Conservation (phyloP, 2,888 invertebrate species). For the Hipparchia semele region DNA sequence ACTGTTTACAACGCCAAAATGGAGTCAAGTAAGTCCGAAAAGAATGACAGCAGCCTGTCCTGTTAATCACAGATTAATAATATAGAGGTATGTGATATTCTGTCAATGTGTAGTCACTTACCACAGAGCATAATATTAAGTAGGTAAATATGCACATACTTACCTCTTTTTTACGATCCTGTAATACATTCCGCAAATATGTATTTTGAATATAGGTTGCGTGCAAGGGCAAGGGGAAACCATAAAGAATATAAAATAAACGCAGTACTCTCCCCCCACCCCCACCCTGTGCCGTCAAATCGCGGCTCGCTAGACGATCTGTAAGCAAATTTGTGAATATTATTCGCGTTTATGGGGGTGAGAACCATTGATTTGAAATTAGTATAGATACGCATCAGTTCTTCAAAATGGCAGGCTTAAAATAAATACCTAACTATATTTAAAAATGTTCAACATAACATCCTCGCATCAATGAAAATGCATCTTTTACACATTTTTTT, state of each 20-base stretch:
- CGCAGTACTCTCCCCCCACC: conserved; percentile 27
- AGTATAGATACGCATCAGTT: neutral
- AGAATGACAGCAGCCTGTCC: too few species aligned
- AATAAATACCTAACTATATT: too few species aligned
- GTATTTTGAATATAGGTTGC: conserved; percentile 20
- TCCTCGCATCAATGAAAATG: too few species aligned
- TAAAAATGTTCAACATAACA: too few species aligned
- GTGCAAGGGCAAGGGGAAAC: conserved; percentile 24
- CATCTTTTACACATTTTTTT: too few species aligned
- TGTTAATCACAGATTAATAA: too few species aligned
- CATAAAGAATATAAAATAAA: conserved; percentile 32
- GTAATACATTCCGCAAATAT: conserved; percentile 15
- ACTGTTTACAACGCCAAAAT: too few species aligned
- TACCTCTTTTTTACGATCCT: neutral
- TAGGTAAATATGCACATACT: neutral
- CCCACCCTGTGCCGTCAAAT: conserved; percentile 1
- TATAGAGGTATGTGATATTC: too few species aligned
- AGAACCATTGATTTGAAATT: conserved; percentile 12
- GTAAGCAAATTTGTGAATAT: conserved; percentile 82
- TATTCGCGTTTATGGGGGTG: conserved; percentile 64
- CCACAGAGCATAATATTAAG: too few species aligned
- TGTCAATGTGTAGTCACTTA: too few species aligned
- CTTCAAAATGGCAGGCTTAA: too few species aligned
- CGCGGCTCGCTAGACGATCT: conserved; percentile 44
- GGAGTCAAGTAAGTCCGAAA: too few species aligned